Evolutionary conservation across 2,113 vertebrate genomes (phyloP).

Genomic region (Numenius arquata): DNA sequence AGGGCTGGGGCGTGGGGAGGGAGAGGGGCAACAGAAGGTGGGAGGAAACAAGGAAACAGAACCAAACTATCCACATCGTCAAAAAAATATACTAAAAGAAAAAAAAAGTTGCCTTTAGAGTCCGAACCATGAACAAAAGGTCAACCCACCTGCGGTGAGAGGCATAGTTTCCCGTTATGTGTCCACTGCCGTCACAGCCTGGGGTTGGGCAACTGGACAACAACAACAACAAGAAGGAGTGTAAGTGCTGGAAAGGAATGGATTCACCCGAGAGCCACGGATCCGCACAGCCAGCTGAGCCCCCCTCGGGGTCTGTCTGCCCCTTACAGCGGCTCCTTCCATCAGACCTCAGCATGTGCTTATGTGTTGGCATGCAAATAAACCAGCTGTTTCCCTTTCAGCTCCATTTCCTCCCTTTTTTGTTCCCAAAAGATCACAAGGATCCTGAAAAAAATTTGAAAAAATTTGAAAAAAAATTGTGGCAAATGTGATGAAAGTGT

Average conservation of each 20-base stretch:
- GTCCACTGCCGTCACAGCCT: slow-evolving; percentile 97
- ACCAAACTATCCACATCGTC: slow-evolving; percentile 64
- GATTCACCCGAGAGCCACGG: background rate
- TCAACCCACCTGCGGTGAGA: slow-evolving; percentile 94
- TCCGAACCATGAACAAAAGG: background rate
- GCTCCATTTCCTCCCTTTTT: background rate
- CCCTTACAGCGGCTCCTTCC: background rate
- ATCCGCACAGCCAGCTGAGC: background rate
- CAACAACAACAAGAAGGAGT: slow-evolving; percentile 39
- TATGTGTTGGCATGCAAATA: background rate
- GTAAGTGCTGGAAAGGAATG: background rate
- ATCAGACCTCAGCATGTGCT: no score
- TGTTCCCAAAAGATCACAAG: background rate
- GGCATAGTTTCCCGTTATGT: slow-evolving; percentile 99
- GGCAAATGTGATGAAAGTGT: background rate
- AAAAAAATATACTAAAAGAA: slow-evolving; percentile 14
- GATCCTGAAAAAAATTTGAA: background rate
- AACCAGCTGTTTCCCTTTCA: background rate
- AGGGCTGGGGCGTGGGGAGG: slow-evolving; percentile 25
- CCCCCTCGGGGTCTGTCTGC: background rate
- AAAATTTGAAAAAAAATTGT: rapidly evolving
- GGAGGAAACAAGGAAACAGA: slow-evolving; percentile 52
- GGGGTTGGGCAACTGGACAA: slow-evolving; percentile 92
- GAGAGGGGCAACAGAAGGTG: slow-evolving; percentile 53
- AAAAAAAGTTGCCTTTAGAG: slow-evolving; percentile 6